A percentile compares a stretch with the other conserved stretches of the same genome.
phyloP scores from a whole-genome alignment of 1,140 invertebrate species.

The Cephus cinctus region DNA sequence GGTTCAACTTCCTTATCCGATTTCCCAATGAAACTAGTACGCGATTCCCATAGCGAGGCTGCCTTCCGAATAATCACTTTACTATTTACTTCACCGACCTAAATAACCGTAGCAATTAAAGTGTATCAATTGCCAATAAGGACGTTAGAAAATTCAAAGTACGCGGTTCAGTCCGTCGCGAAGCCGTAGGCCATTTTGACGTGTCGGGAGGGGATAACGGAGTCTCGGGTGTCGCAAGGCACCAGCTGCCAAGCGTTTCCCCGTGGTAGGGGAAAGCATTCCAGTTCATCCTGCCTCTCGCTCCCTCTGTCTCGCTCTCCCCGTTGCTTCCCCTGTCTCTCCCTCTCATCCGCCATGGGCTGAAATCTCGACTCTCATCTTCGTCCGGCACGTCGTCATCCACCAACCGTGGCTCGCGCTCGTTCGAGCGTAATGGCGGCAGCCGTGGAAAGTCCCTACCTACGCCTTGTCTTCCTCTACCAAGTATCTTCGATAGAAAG shows the following conservation, averaged over 20 bases:
- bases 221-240: constrained; percentile 21
- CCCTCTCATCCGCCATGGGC: constrained; percentile 24
- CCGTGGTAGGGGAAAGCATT: constrained; percentile 29
- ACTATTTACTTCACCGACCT: too few species aligned
- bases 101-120: too few species aligned
- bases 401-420: constrained; percentile 39
- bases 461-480: too few species aligned
- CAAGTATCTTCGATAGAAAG: too few species aligned
- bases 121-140: too few species aligned
- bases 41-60: background rate
- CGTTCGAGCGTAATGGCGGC: constrained; percentile 46
- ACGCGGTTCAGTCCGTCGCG: too few species aligned
- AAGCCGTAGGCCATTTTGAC: constrained; percentile 29
- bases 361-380: constrained; percentile 24
- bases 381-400: constrained; percentile 20
- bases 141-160: too few species aligned
- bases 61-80: too few species aligned
- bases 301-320: constrained; percentile 17
- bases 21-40: background rate
- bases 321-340: constrained; percentile 16
- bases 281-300: constrained; percentile 13
- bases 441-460: too few species aligned
- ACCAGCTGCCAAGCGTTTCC: constrained; percentile 22
- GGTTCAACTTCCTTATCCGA: background rate
- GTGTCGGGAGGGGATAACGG: too few species aligned